phyloP scores from a whole-genome alignment of 2,888 invertebrate genomes.

The Campoplex capitator region DNA sequence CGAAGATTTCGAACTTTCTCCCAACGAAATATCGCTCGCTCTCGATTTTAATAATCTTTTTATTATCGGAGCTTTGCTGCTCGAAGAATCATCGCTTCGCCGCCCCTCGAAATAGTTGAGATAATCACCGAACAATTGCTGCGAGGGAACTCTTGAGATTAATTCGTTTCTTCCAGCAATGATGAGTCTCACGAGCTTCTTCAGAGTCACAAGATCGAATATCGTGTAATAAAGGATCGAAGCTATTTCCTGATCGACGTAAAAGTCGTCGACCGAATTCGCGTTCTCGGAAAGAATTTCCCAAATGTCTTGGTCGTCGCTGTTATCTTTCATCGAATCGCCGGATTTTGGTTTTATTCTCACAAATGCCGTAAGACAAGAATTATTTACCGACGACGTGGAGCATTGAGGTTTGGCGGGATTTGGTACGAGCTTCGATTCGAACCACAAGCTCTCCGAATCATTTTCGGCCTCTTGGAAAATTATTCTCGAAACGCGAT shows the following conservation, averaged over 20 bases:
- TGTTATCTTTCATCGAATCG: conserved; percentile 44
- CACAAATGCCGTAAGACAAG: conserved; percentile 87
- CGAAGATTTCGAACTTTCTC: conserved; percentile 2
- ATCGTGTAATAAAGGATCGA: conserved; percentile 87
- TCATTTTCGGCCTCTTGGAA: conserved; percentile 85
- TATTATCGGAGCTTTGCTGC: conserved; percentile 46
- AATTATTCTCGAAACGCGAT: conserved; percentile 72
- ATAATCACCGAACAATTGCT: conserved; percentile 85
- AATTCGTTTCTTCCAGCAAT: conserved; percentile 83
- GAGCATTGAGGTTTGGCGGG: conserved; percentile 85
- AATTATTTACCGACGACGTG: too few relatives aligned
- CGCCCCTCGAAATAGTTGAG: conserved; percentile 84
- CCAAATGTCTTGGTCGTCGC: conserved; percentile 49
- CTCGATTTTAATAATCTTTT: conserved; percentile 34
- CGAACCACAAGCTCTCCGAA: conserved; percentile 82
- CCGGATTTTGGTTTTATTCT: conserved; percentile 78
- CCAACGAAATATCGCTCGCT: conserved; percentile 36
- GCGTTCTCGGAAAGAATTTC: conserved; percentile 81
- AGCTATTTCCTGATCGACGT: conserved; percentile 86
- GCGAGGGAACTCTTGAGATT: conserved; percentile 82
- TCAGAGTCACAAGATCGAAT: conserved; percentile 86
- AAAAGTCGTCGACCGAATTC: conserved; percentile 87
- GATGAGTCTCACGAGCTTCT: conserved; percentile 85
- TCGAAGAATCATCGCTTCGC: conserved; percentile 71
- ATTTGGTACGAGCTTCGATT: conserved; percentile 86